Conservation (phyloP, 2,797 vertebrate species). For the Eulemur albifrons region DNA sequence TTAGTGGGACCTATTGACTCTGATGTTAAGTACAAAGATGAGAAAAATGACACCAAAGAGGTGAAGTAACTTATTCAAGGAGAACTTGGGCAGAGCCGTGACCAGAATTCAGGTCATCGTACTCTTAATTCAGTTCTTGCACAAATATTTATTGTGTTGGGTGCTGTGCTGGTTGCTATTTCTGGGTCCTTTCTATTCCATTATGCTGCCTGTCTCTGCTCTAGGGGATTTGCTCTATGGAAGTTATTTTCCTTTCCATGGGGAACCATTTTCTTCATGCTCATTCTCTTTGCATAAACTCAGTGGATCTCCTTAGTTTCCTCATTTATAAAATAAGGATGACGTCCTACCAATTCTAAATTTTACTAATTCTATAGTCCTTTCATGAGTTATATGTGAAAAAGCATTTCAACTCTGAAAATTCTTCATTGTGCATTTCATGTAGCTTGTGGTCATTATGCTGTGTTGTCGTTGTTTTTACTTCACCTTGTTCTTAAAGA, state of each 20-base stretch:
- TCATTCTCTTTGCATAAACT: neutral
- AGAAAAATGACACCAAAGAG: slow-evolving; percentile 8
- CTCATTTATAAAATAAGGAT: neutral
- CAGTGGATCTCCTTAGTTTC: neutral
- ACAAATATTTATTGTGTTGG: neutral
- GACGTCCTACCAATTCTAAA: neutral
- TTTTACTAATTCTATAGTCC: neutral
- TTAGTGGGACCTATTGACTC: neutral
- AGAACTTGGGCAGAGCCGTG: neutral
- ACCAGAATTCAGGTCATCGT: slow-evolving; percentile 15
- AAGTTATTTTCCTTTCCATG: neutral
- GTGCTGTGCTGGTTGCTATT: neutral
- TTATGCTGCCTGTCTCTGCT: neutral
- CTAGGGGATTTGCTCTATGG: neutral
- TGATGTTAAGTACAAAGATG: neutral
- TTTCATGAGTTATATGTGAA: neutral
- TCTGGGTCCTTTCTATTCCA: neutral
- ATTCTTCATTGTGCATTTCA: neutral
- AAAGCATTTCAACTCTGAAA: neutral
- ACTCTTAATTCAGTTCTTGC: neutral
- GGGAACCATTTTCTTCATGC: neutral
- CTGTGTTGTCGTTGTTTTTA: neutral
- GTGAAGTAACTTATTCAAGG: neutral
- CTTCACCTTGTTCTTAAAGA: neutral
- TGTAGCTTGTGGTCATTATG: neutral